These are phyloP conservation scores for Mimumesa dahlbomi DNA, from an alignment of 2,888 invertebrate species.

Conservation along the genomic window DNA sequence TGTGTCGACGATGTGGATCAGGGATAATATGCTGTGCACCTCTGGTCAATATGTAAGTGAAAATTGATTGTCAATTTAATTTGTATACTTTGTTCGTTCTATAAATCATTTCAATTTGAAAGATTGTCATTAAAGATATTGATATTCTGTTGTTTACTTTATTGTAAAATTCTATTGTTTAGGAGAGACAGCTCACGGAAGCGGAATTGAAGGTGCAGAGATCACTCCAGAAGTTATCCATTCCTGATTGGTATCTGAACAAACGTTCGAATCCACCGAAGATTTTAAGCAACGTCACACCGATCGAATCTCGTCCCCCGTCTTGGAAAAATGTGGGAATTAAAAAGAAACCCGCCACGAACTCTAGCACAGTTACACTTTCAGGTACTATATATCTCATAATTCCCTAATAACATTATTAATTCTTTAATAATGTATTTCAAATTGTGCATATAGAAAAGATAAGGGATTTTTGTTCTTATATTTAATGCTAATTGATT, in stretches of 20 bases:
- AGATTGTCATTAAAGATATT: no score
- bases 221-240: constrained; percentile 62
- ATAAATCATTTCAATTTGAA: no score
- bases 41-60: constrained; percentile 46
- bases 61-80: background rate
- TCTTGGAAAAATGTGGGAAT: constrained; percentile 54
- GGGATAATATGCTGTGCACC: constrained; percentile 52
- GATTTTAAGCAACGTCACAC: constrained; percentile 57
- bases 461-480: no score
- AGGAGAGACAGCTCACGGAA: constrained; percentile 62
- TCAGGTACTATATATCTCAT: constrained; percentile 25
- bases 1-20: constrained; percentile 54
- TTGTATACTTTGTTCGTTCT: background rate
- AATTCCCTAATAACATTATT: no score
- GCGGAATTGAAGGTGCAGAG: constrained; percentile 64
- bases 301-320: constrained; percentile 63
- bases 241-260: constrained; percentile 71
- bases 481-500: no score
- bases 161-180: background rate
- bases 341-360: background rate
- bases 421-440: no score
- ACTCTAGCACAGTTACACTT: background rate
- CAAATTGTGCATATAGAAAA: background rate
- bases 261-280: constrained; percentile 63
- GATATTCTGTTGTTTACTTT: no score